Evolutionary conservation across 2,113 vertebrate genomes (phyloP).

Genomic region (Ictidomys tridecemlineatus): DNA sequence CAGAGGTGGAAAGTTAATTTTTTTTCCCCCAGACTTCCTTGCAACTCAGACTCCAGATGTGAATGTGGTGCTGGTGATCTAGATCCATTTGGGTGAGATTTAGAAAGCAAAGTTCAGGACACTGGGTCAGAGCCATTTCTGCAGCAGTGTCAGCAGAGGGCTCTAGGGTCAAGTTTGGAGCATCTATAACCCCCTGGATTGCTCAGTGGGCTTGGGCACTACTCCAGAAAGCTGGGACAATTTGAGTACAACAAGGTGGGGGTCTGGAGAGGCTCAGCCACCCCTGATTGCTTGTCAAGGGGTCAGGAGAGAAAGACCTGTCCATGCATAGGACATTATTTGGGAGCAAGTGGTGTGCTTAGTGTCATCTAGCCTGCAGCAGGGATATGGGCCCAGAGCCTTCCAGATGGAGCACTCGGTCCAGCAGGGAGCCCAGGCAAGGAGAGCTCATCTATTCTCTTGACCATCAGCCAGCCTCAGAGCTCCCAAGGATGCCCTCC

Average conservation of each 20-base stretch:
- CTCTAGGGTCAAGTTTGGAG: background rate
- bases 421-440: background rate
- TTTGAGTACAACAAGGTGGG: background rate
- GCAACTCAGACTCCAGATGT: background rate
- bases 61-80: background rate
- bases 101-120: background rate
- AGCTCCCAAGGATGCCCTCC: no score
- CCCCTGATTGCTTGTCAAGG: background rate
- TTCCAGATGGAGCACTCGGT: background rate
- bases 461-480: background rate
- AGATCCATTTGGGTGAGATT: background rate
- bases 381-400: background rate
- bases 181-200: background rate
- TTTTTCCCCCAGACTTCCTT: background rate
- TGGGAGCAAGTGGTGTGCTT: background rate
- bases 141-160: background rate
- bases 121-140: background rate
- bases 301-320: background rate
- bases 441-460: background rate
- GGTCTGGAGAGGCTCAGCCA: background rate
- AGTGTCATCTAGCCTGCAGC: fast-evolving
- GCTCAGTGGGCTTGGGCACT: background rate
- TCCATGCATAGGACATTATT: background rate
- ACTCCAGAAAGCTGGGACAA: background rate
- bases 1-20: background rate